Base-by-base conservation (phyloP, 2,113 vertebrate genomes). In the Salminus brasiliensis region DNA sequence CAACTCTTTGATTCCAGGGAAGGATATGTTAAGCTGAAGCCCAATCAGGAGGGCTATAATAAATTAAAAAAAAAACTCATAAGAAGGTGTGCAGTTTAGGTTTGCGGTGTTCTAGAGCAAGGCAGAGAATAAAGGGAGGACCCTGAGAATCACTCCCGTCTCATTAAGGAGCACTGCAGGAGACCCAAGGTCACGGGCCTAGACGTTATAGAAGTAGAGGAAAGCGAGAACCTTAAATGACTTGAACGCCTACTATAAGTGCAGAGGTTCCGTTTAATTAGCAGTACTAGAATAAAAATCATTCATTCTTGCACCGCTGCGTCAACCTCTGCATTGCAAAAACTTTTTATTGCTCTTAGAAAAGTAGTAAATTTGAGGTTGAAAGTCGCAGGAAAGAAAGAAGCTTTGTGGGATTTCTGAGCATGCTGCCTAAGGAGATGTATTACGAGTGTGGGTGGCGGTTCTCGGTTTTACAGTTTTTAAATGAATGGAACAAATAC, bases 31-130 rank as follows among this genome's bases (percentile, higher is more conserved):
- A 66, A 66, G 32, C 18, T 39, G 62, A 36, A 39, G 18, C 12
- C n/a, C 34, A 10, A 4, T n/a, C 62, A 8, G n/a, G n/a, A 21
- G 29, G 16, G 1, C 12, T 10, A 13, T 1, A 30, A 30, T 15
- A 62, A n/a, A n/a, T n/a, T n/a, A n/a, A n/a, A 29, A 60, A 27
- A 12, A 27, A 60, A 8, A 34, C 32, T 8, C 16, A 66, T 72
- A 27, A 65, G 41, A 80, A 60, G 53, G 27, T 70, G 7, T 70
- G 45, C 47, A 59, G 63, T 65, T 65, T 72, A 72, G 23, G 25
- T 45, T 43, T 2, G 36, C 18, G 2, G 18, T 59, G 53, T 68
- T 67, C 62, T 30, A 59, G 32, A 74, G 47, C 21, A 23, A 74
- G 52, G 72, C 30, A 23, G n/a, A 45, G 36, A 43, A n/a, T 45